Evolutionary conservation across 1,140 invertebrate genomes (phyloP).

Genomic region (Drosophila simulans): DNA sequence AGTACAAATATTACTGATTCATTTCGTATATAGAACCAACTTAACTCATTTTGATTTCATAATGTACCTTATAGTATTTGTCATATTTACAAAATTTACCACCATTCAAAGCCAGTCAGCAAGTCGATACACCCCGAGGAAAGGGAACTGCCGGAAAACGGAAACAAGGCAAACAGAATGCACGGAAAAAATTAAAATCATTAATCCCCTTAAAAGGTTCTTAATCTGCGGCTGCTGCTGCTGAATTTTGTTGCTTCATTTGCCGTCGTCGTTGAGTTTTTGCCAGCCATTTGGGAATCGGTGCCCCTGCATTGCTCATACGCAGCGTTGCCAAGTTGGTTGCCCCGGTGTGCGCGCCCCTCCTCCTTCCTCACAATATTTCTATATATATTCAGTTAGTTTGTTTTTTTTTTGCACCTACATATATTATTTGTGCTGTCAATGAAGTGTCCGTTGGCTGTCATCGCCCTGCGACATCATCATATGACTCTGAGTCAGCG

Average conservation of each 20-base stretch:
- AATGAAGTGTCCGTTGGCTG: constrained; percentile 51
- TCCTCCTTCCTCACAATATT: neutral
- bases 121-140: constrained; percentile 4
- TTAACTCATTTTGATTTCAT: no score
- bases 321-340: constrained; percentile 54
- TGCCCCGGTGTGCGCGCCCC: constrained; percentile 10
- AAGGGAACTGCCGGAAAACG: constrained; percentile 19
- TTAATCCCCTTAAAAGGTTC: constrained; percentile 84
- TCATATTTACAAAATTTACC: no score
- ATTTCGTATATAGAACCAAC: no score
- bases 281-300: constrained; percentile 17
- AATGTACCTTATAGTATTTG: no score
- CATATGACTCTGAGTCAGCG: constrained; percentile 70
- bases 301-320: constrained; percentile 58
- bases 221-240: constrained; percentile 79
- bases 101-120: neutral
- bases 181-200: constrained; percentile 62
- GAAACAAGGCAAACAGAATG: constrained; percentile 34
- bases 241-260: constrained; percentile 74
- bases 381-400: neutral
- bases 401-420: constrained; percentile 4
- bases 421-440: constrained; percentile 30
- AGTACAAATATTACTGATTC: no score
- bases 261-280: constrained; percentile 32
- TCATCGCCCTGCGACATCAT: constrained; percentile 49